Evolutionary conservation across 2,888 invertebrate species (phyloP), one percentile per base, ranked within the genome.

Genomic region (Tetragonisca angustula): DNA sequence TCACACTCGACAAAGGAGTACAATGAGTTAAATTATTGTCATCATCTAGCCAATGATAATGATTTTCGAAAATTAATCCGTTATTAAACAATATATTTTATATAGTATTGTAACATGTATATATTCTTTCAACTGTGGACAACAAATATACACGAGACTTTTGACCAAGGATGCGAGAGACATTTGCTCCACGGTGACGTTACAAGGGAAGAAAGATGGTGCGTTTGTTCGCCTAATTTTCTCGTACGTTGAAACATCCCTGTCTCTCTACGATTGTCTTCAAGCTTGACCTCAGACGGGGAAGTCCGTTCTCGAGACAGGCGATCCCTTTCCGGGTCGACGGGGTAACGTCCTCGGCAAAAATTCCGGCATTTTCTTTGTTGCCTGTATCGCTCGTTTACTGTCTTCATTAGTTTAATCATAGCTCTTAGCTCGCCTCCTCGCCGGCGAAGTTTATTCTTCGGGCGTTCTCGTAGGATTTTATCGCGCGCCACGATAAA

Each of bases 371-470:
- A 78, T 77, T 84, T 79, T 76, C 80, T 77, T 74, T 78, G 81
- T 69, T 76, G 68, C 67, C 77, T 71, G 73, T 81, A 81, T 83
- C 80, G 79, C 76, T 73, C 85, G 77, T 89, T 89, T 86, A 71
- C 71, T 73, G 78, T 83, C 83, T 83, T 84, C 90, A 80, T 89
- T 89, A 90, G 80, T 88, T 89, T 88, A 89, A 89, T 83, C 84
- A 88, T 87, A 72, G 52, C 78, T 74, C 43, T 52, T 52, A 49
- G 67, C 67, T 17, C 27, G 72, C 19, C 36, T 69, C 4, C 61
- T 49, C 69, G 54, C 65, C 75, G 69, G 32, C 9, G 70, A 71
- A 81, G 84, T 85, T 88, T 88, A 84, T 83, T 88, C 79, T 71
- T 73, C 77, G 73, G 61, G 61, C 76, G 65, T 79, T 67, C 70